phyloP scores from a whole-genome alignment of 2,888 invertebrate species.

The Kuschelorhynchus macadamiae region DNA sequence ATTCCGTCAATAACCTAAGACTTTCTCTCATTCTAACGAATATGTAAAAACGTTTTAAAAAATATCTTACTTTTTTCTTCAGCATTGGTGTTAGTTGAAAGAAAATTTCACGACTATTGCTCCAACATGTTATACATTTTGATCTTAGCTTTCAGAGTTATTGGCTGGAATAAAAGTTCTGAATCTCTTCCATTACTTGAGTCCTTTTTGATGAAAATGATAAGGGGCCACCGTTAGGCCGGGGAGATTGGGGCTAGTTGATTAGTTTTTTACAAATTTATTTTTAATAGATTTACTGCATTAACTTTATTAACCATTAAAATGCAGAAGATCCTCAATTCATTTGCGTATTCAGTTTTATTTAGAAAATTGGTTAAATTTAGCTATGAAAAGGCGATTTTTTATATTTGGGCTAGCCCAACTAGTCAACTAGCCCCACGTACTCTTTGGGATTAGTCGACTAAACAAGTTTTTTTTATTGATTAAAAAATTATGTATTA shows the following conservation, averaged over 20 bases:
- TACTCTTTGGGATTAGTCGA: background rate
- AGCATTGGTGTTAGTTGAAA: no score
- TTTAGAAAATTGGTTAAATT: background rate
- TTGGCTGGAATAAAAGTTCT: no score
- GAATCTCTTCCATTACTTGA: no score
- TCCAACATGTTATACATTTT: no score
- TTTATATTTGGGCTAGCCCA: background rate
- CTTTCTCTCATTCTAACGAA: no score
- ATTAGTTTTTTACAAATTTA: conserved; percentile 3
- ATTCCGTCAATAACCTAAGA: no score
- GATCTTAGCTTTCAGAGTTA: no score
- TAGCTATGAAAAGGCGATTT: conserved; percentile 1
- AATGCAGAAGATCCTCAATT: background rate
- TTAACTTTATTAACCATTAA: background rate
- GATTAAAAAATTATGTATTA: background rate
- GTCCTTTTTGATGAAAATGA: no score
- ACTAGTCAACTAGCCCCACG: conserved; percentile 10
- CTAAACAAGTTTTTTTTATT: background rate
- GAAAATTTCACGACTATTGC: no score
- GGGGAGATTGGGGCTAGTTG: conserved; percentile 19
- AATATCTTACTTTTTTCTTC: no score
- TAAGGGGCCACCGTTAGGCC: no score
- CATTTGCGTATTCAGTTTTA: background rate
- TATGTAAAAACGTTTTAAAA: no score
- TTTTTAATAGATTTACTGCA: background rate